phyloP scores from a whole-genome alignment of 2,113 vertebrate species.

The Numida meleagris region DNA sequence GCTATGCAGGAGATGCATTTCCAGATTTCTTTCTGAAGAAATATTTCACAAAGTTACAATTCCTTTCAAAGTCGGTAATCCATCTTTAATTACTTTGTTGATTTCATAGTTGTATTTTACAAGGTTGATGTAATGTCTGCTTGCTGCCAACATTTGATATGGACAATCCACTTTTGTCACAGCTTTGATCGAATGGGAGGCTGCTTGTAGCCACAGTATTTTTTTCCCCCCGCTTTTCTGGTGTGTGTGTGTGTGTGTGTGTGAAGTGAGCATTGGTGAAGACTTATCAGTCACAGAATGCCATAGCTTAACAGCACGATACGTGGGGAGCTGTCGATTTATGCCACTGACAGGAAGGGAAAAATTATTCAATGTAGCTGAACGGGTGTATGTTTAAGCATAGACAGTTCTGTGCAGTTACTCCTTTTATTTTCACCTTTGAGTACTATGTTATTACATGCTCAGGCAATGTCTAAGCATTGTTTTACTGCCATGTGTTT shows the following conservation, averaged over 20 bases:
- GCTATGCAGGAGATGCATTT: constrained; percentile 59
- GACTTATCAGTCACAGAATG: constrained; percentile 11
- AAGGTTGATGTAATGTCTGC: constrained; percentile 68
- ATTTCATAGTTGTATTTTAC: constrained; percentile 77
- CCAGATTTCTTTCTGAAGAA: constrained; percentile 41
- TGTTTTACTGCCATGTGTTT: not conserved
- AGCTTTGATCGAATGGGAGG: constrained; percentile 71
- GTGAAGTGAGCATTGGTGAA: not conserved
- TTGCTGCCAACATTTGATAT: constrained; percentile 75
- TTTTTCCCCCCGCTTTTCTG: not conserved
- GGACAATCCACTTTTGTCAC: constrained; percentile 72
- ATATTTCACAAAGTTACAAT: constrained; percentile 48
- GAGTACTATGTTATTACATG: not conserved
- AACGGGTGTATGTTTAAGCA: rapidly evolving
- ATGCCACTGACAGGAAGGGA: not conserved
- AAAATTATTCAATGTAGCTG: not conserved
- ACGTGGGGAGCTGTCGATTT: not conserved
- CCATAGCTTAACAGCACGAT: not conserved
- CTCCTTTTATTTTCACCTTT: not conserved
- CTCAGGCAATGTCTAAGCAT: not conserved
- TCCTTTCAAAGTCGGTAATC: constrained; percentile 67
- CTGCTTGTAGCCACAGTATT: constrained; percentile 64
- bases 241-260: not conserved
- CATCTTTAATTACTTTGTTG: constrained; percentile 81
- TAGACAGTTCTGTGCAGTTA: not conserved